Base-by-base conservation (phyloP, 2,888 invertebrate genomes). In the Alviniconcha strummeri region DNA sequence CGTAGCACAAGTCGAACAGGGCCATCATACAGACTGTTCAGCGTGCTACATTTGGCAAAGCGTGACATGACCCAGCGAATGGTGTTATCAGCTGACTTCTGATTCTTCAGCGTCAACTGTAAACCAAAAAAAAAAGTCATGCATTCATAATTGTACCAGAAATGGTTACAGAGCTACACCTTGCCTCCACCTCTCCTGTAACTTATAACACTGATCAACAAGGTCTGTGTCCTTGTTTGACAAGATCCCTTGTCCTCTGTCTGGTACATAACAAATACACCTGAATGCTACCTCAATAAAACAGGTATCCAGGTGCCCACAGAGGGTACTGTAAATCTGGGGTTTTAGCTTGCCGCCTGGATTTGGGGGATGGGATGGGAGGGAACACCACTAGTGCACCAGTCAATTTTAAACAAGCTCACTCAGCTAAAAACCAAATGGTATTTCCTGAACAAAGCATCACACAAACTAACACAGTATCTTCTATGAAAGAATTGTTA, bases 11-110 rank as follows among this genome's bases (percentile, higher is more conserved):
- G 87, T 79, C 92, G 88, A 19, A 91, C 88, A 52, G 91, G 91
- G 72, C 98, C 98, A 90, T 97, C 97, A 94, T 98, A 98, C 0
- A 98, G 97, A 55, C 98, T 98, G 94, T 97, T 97, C 80, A 99
- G 94, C 0, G 96, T 96, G 89, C 97, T 97, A 93, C 99, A 99
- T 92, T 98, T 97, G 0, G 99, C 97, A 87, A 91, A 93, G 64
- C 92, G 87, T n/a, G 93, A 92, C 91, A 92, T 91, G n/a, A 90
- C 89, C 91, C 91, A 93, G 52, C 92, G 87, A 5, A 91, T 89
- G 82, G 91, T 90, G 88, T 93, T 93, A 78, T 91, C 89, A 74
- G 88, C 88, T 76, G 91, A 89, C 85, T 93, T 92, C 88, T 93
- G 93, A 86, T 93, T 92, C 84, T 89, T 90, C 82, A 91, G 86